Percentiles rank a stretch among this genome's conserved stretches.
These are phyloP conservation scores for Cheilosia soror DNA, from an alignment of 2,888 invertebrate genomes.

Conservation along the genomic window DNA sequence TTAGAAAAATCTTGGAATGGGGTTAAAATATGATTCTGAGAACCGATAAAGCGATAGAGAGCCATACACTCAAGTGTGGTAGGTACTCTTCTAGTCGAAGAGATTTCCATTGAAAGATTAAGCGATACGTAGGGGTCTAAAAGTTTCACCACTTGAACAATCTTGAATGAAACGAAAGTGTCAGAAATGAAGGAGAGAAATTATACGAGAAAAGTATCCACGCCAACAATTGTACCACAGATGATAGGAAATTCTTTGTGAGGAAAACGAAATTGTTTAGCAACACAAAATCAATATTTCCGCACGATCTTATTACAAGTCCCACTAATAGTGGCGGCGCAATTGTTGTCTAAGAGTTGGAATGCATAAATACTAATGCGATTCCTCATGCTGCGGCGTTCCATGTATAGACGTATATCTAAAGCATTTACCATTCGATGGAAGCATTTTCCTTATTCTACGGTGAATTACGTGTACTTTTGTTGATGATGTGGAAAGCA, in stretches of 20 bases:
- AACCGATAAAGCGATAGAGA: slow-evolving; percentile 40
- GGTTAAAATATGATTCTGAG: slow-evolving; percentile 57
- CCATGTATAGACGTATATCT: background rate
- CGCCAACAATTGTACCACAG: background rate
- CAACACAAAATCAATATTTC: slow-evolving; percentile 59
- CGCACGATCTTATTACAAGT: slow-evolving; percentile 42
- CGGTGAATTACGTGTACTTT: slow-evolving; percentile 17
- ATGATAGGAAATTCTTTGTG: slow-evolving; percentile 1
- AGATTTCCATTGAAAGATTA: slow-evolving; percentile 51
- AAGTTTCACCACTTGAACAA: slow-evolving; percentile 33
- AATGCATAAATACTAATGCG: slow-evolving; percentile 6
- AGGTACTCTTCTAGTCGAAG: slow-evolving; percentile 17
- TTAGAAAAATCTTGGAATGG: slow-evolving; percentile 39
- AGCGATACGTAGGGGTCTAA: slow-evolving; percentile 25
- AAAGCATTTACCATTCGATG: slow-evolving; percentile 1
- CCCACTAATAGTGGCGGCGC: slow-evolving; percentile 27
- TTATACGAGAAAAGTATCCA: background rate
- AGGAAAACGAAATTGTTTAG: slow-evolving; percentile 34
- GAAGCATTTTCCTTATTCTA: slow-evolving; percentile 22
- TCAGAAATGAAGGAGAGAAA: slow-evolving; percentile 50
- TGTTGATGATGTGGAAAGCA: background rate
- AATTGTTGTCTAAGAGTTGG: slow-evolving; percentile 13
- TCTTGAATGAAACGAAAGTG: slow-evolving; percentile 54
- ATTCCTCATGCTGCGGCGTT: slow-evolving; percentile 24
- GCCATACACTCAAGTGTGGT: slow-evolving; percentile 18